These are phyloP conservation scores for Glandiceps talaboti DNA, from an alignment of 53 echinoderm and acorn worm species.

Conservation along the genomic window DNA sequence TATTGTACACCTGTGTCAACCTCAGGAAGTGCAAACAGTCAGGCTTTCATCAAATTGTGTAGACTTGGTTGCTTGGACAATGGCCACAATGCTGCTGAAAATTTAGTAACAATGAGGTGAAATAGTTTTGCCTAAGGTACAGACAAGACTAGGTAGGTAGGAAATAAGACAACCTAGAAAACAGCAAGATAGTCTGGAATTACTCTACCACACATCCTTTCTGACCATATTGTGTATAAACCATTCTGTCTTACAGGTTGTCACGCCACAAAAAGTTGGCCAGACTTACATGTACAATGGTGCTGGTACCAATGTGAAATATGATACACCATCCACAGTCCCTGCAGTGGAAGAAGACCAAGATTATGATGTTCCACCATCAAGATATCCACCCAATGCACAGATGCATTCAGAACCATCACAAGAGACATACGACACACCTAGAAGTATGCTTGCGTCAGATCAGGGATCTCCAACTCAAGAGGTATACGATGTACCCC, in stretches of 20 bases:
- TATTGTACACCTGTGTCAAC: too few relatives aligned
- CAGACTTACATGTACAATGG: constrained; percentile 41
- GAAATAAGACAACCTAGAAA: too few relatives aligned
- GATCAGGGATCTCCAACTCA: background rate
- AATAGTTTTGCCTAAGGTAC: too few relatives aligned
- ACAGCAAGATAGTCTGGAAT: constrained; percentile 3
- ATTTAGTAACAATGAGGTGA: too few relatives aligned
- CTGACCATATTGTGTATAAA: background rate
- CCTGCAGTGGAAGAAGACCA: constrained; percentile 1
- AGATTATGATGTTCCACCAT: constrained; percentile 45
- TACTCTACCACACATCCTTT: too few relatives aligned
- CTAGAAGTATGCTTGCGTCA: constrained; percentile 16
- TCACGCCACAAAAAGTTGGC: constrained; percentile 16
- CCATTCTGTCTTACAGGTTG: constrained; percentile 10
- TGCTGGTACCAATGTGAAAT: constrained; percentile 1
- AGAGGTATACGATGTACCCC: constrained; percentile 88
- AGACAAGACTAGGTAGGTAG: too few relatives aligned
- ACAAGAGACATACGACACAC: constrained; percentile 22
- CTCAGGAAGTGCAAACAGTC: too few relatives aligned
- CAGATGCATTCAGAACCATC: constrained; percentile 20
- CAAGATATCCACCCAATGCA: constrained; percentile 8
- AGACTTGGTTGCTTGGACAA: too few relatives aligned
- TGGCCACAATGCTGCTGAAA: too few relatives aligned
- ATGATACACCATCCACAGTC: constrained; percentile 9
- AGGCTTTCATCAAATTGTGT: too few relatives aligned